A percentile compares a stretch with the other conserved stretches of the same genome.
Conservation (phyloP, 2,113 vertebrate genomes). For the Pongo abelii region DNA sequence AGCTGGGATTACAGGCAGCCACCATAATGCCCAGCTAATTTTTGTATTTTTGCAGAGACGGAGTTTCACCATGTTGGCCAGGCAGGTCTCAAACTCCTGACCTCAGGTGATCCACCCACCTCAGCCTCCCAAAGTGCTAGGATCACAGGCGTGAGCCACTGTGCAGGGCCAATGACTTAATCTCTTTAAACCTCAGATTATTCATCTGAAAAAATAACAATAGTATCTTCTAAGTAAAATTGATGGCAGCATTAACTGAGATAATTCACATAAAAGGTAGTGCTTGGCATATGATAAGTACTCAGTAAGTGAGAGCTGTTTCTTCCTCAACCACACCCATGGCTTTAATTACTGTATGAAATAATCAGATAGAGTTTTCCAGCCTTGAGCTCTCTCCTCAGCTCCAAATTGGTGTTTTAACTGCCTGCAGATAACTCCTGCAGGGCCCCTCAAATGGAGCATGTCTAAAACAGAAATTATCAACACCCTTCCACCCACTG, state of each 20-base stretch:
- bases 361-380: not conserved
- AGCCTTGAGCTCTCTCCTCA: not conserved
- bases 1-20: too few species aligned
- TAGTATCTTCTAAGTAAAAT: conserved; percentile 2
- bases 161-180: too few species aligned
- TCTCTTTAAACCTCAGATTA: not conserved
- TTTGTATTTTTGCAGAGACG: too few species aligned
- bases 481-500: not conserved
- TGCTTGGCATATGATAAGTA: not conserved
- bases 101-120: too few species aligned
- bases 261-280: not conserved
- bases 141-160: too few species aligned
- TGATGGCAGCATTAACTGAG: not conserved
- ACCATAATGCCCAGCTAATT: too few species aligned
- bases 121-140: too few species aligned
- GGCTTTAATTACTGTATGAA: not conserved
- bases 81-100: too few species aligned
- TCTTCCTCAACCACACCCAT: not conserved
- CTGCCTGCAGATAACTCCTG: not conserved
- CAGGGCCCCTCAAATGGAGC: not conserved
- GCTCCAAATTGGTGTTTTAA: not conserved
- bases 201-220: not conserved
- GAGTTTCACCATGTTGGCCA: too few species aligned
- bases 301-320: not conserved
- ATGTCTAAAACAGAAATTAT: not conserved